phyloP scores from a whole-genome alignment of 2,797 vertebrate species.

The Xyrichtys novacula region DNA sequence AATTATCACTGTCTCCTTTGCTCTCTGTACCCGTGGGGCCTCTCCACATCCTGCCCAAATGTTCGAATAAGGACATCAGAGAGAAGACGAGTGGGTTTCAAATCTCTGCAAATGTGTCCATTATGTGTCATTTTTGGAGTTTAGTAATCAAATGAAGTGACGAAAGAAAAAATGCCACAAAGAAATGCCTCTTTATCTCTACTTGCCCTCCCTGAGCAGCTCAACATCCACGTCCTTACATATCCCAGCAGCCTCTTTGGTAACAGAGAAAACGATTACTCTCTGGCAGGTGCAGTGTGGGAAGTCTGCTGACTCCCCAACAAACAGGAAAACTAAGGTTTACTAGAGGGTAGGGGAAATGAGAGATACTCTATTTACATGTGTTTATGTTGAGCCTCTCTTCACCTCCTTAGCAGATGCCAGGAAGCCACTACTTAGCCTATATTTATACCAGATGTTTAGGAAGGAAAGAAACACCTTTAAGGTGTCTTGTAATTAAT shows the following conservation, averaged over 20 bases:
- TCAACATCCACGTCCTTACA: background rate
- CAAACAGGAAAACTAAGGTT: slow-evolving; percentile 46
- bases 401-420: slow-evolving; percentile 88
- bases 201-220: slow-evolving; percentile 21
- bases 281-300: slow-evolving; percentile 84
- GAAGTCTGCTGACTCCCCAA: slow-evolving; percentile 71
- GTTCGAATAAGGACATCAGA: too few relatives aligned
- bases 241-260: slow-evolving; percentile 71
- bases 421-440: too few relatives aligned
- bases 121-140: too few relatives aligned
- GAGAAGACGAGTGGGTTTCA: too few relatives aligned
- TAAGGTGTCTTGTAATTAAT: slow-evolving; percentile 88
- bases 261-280: slow-evolving; percentile 82
- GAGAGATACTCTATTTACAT: slow-evolving; percentile 54
- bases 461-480: slow-evolving; percentile 82
- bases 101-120: too few relatives aligned
- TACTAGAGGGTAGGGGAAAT: slow-evolving; percentile 40
- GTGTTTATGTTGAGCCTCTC: slow-evolving; percentile 84
- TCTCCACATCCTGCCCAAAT: slow-evolving; percentile 7
- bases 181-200: background rate
- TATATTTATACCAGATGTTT: slow-evolving; percentile 96
- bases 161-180: slow-evolving; percentile 24
- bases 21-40: too few relatives aligned
- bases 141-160: too few relatives aligned
- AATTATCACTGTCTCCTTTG: slow-evolving; percentile 76